phyloP scores from a whole-genome alignment of 2,888 invertebrate genomes.

The Tricholauxania praeusta region DNA sequence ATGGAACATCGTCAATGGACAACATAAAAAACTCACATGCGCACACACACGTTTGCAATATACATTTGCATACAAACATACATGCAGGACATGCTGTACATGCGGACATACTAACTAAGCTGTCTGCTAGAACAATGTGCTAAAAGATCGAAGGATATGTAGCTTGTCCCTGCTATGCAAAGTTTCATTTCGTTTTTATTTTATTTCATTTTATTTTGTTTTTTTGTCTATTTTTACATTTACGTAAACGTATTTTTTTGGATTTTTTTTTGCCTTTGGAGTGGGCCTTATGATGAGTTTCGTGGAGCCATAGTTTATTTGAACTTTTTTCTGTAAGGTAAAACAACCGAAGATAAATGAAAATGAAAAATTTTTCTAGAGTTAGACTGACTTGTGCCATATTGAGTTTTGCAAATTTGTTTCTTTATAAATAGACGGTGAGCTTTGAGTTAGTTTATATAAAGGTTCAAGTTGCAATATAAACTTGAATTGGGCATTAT shows the following conservation, averaged over 20 bases:
- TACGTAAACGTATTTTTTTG: not conserved
- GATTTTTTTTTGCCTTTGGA: slow-evolving; percentile 19
- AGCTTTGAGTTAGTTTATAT: no score
- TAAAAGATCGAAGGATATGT: slow-evolving; percentile 7
- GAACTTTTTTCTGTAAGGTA: no score
- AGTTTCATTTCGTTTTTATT: slow-evolving; percentile 1
- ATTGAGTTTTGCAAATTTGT: no score
- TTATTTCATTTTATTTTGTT: not conserved
- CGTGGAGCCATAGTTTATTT: no score
- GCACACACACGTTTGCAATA: not conserved
- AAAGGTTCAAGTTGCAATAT: no score
- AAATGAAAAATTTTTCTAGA: no score
- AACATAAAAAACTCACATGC: not conserved
- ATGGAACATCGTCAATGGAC: slow-evolving; percentile 20
- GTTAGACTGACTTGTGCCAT: no score
- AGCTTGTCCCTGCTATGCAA: slow-evolving; percentile 7
- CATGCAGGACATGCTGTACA: not conserved
- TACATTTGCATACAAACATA: slow-evolving; percentile 4
- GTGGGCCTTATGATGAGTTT: no score
- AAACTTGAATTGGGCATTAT: no score
- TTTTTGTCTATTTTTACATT: not conserved
- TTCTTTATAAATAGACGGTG: no score
- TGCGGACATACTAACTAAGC: not conserved
- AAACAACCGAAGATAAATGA: no score
- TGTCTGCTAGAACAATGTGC: slow-evolving; percentile 15